Evolutionary conservation across 1,140 invertebrate genomes (phyloP).

Genomic region (Hetaerina americana): DNA sequence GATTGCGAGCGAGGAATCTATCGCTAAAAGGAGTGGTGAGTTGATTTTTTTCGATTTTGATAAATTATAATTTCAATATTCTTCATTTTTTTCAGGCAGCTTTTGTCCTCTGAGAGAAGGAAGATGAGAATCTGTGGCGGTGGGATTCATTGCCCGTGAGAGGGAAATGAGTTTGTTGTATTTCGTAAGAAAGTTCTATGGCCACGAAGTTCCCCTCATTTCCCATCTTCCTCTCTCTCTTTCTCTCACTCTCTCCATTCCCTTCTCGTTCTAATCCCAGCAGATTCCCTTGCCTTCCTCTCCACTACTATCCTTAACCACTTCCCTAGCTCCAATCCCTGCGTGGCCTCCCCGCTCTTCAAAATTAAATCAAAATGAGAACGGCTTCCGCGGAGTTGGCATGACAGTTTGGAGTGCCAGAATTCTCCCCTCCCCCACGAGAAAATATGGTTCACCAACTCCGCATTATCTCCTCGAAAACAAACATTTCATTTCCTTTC

Average conservation of each 20-base stretch:
- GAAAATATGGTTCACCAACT: background rate
- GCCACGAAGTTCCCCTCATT: background rate
- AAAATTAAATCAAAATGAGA: conserved; percentile 1
- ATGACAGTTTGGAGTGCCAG: background rate
- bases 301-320: background rate
- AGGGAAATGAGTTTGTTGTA: too few species aligned
- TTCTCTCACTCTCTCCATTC: background rate
- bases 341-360: background rate
- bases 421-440: background rate
- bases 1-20: too few species aligned
- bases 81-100: too few species aligned
- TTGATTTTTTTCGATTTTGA: too few species aligned
- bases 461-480: background rate
- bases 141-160: too few species aligned
- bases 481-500: background rate
- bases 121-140: too few species aligned
- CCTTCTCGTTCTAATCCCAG: too few species aligned
- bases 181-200: too few species aligned
- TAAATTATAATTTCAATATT: too few species aligned
- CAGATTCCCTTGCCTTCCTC: background rate
- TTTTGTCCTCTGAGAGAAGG: too few species aligned
- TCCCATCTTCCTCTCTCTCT: background rate
- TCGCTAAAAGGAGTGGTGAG: too few species aligned
- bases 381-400: background rate
- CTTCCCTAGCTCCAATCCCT: background rate